These are phyloP conservation scores for Dascyllus trimaculatus DNA, from an alignment of 2,113 vertebrate species.

Conservation along the genomic window DNA sequence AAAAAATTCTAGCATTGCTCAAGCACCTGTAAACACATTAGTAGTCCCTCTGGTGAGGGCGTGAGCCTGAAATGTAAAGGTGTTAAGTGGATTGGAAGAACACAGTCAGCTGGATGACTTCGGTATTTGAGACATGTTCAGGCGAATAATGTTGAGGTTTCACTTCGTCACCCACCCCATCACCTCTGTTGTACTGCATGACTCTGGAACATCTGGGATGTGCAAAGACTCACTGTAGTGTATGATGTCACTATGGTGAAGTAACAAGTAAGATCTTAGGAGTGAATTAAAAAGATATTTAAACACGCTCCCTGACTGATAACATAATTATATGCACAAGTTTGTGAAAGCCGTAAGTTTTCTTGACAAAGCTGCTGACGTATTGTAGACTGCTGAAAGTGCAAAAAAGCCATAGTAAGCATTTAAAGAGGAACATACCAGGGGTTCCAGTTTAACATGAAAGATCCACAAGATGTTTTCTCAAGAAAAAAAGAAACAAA, in stretches of 20 bases:
- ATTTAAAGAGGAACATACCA: no score
- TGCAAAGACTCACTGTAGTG: neutral
- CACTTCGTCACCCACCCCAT: neutral
- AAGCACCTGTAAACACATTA: conserved; percentile 1
- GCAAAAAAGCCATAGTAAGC: no score
- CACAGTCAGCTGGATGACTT: neutral
- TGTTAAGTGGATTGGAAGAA: neutral
- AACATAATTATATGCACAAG: neutral
- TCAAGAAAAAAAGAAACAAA: no score
- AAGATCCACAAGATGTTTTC: no score
- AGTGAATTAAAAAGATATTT: neutral
- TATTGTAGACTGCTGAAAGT: no score
- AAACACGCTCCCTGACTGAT: neutral
- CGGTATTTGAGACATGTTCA: conserved; percentile 26
- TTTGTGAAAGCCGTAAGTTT: no score
- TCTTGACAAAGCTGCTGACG: no score
- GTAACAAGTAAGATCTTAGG: neutral
- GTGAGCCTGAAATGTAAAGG: neutral
- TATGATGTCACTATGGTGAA: conserved; percentile 1
- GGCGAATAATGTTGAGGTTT: neutral
- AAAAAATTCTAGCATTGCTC: conserved; percentile 15
- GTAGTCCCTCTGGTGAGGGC: neutral
- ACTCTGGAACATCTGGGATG: neutral
- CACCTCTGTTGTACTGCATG: neutral
- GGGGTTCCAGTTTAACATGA: no score